Percentiles rank a stretch among this genome's conserved stretches.
These are phyloP conservation scores for Nycteola revayana DNA, from an alignment of 2,888 invertebrate genomes.

Conservation along the genomic window DNA sequence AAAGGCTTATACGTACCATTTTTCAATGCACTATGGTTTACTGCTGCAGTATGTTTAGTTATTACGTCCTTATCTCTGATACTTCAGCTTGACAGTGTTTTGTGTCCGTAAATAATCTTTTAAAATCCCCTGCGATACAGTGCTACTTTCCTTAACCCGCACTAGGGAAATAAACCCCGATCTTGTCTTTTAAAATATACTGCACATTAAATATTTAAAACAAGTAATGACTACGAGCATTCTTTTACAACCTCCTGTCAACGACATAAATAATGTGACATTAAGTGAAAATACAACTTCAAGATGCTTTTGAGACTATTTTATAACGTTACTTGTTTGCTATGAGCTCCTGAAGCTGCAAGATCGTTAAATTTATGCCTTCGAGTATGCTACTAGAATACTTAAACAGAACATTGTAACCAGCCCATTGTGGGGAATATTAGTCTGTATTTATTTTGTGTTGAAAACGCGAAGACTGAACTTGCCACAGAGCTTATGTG, in stretches of 20 bases:
- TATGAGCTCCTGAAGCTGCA: constrained; percentile 38
- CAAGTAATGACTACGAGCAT: too few species aligned
- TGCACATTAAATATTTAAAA: too few species aligned
- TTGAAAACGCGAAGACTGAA: constrained; percentile 1
- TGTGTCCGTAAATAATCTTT: too few species aligned
- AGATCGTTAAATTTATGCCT: constrained; percentile 45
- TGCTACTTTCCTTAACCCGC: too few species aligned
- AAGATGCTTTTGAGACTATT: constrained; percentile 31
- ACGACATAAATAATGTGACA: constrained; percentile 39
- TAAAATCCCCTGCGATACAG: too few species aligned
- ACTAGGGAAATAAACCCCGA: too few species aligned
- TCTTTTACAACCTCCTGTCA: constrained; percentile 37
- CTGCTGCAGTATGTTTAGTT: too few species aligned
- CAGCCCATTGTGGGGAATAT: constrained; percentile 1
- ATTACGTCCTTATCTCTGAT: too few species aligned
- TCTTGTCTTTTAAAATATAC: too few species aligned
- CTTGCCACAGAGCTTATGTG: background rate
- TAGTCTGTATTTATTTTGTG: constrained; percentile 8
- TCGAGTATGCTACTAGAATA: constrained; percentile 27
- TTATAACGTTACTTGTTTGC: constrained; percentile 46
- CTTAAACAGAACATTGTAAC: constrained; percentile 5
- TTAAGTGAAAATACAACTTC: constrained; percentile 33
- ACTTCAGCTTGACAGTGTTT: too few species aligned
- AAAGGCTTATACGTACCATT: too few species aligned
- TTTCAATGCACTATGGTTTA: too few species aligned